A percentile compares a stretch with the other conserved stretches of the same genome.
Evolutionary conservation across 2,113 vertebrate genomes (phyloP).

Genomic region (Nothoprocta pentlandii): DNA sequence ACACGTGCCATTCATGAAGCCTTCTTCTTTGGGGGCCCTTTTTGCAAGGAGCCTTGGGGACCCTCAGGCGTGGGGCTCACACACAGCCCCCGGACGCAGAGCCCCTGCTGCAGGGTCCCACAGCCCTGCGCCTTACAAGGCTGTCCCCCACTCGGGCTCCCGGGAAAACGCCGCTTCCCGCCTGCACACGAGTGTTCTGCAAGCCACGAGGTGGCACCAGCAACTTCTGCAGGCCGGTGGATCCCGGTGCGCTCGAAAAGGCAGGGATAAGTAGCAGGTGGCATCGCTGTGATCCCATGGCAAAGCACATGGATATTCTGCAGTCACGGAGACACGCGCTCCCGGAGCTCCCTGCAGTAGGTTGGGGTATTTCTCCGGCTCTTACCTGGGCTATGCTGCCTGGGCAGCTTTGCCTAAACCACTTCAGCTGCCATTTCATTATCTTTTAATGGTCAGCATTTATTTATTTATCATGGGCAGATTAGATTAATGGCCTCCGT

Average conservation of each 20-base stretch:
- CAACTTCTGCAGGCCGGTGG: background rate
- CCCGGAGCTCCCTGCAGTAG: background rate
- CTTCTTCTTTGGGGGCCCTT: fast-evolving
- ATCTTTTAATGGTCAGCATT: fast-evolving
- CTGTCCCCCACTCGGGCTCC: background rate
- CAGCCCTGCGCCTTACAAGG: fast-evolving
- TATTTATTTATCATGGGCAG: background rate
- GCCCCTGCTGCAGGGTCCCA: background rate
- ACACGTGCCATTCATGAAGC: fast-evolving
- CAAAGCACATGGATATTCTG: fast-evolving
- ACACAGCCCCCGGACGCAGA: fast-evolving
- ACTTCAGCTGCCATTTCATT: background rate
- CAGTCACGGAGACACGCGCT: background rate
- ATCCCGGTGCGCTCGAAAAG: background rate
- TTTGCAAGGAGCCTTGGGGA: fast-evolving
- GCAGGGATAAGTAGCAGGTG: fast-evolving
- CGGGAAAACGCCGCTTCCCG: background rate
- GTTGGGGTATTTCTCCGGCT: fast-evolving
- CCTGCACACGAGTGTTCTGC: background rate
- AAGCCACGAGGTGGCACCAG: conserved; percentile 62
- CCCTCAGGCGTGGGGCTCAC: fast-evolving
- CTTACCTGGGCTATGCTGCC: background rate
- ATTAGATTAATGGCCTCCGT: background rate
- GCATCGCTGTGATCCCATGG: fast-evolving
- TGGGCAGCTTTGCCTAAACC: background rate